Evolutionary conservation across 2,113 vertebrate species (phyloP).

Genomic region (Tetrax tetrax): DNA sequence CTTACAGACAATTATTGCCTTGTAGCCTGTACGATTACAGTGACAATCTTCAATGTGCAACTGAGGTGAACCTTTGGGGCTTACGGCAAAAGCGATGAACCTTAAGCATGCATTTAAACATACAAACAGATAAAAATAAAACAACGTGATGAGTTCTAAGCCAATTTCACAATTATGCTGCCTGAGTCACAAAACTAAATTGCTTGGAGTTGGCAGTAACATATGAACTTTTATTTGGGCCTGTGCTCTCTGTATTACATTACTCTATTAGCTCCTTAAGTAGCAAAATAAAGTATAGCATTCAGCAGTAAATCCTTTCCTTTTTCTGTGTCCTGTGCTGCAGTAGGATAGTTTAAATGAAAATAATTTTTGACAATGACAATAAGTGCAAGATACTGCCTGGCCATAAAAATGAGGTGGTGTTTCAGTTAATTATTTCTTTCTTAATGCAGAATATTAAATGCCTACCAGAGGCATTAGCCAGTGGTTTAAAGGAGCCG

Average conservation of each 20-base stretch:
- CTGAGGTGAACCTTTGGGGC: not conserved
- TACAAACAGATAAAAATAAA: constrained; percentile 52
- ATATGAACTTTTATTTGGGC: constrained; percentile 5
- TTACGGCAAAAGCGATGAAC: not conserved
- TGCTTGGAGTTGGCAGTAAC: constrained; percentile 32
- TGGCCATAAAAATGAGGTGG: not conserved
- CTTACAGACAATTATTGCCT: not conserved
- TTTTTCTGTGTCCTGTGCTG: not conserved
- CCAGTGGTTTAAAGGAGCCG: not conserved
- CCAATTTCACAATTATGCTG: constrained; percentile 39
- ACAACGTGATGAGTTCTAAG: not conserved
- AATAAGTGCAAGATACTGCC: not conserved
- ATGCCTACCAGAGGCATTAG: not conserved
- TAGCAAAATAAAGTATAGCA: constrained; percentile 38
- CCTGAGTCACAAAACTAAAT: constrained; percentile 38
- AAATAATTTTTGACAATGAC: not conserved
- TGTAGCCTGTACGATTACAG: not conserved
- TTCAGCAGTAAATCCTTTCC: constrained; percentile 28
- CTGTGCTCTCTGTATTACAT: constrained; percentile 17
- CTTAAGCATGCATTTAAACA: constrained; percentile 19
- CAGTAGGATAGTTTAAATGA: not conserved
- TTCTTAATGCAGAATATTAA: not conserved
- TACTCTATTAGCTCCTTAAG: constrained; percentile 42
- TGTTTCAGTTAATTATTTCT: constrained; percentile 4
- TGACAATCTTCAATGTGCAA: not conserved